Evolutionary conservation across 1,140 invertebrate genomes (phyloP), one percentile per base, ranked within the genome.

Genomic region (Arctopsyche grandis): DNA sequence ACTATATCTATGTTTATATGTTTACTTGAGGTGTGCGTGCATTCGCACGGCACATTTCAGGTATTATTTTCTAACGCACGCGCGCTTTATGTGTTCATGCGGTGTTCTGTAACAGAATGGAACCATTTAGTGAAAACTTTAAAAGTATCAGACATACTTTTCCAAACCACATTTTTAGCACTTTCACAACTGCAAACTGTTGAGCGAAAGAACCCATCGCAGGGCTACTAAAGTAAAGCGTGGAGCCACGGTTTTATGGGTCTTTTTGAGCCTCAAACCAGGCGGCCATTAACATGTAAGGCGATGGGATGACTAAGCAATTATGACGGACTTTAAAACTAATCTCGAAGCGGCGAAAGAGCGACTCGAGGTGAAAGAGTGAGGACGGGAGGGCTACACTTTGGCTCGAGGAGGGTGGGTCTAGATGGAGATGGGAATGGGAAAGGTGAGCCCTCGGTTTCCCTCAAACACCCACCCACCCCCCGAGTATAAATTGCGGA

Each of bases 291-390:
- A 75, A 80, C 81, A 80, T 71, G 78, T 80, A 79, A 80, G 78
- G 70, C 77, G 79, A 76, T 44, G 79, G 73, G 81, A 78, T 80
- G 81, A 82, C 79, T 82, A 73, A 82, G 81, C 81, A 82, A 82
- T 82, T 82, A 82, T 74, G 79, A 82, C 75, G 77, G 81, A 82
- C 81, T 82, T 82, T 80, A 78, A 82, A 82, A 82, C 79, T 82
- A 82, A 82, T 82, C 81, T 82, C 77, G 74, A 46, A 78, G 78
- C 74, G 75, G 77, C 75, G 48, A 71, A 75, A 79, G 69, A n/a
- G 77, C 56, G 44, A 76, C 73, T 58, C 46, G 66, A 60, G 74
- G 69, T 69, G 77, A 48, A 73, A 52, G 73, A 78, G 71, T 70
- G 69, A 26, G 77, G 69, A n/a, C 22, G 60, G 69, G 69, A 26